These are phyloP conservation scores for Smithornis capensis DNA, from an alignment of 2,113 vertebrate genomes.

Conservation along the genomic window DNA sequence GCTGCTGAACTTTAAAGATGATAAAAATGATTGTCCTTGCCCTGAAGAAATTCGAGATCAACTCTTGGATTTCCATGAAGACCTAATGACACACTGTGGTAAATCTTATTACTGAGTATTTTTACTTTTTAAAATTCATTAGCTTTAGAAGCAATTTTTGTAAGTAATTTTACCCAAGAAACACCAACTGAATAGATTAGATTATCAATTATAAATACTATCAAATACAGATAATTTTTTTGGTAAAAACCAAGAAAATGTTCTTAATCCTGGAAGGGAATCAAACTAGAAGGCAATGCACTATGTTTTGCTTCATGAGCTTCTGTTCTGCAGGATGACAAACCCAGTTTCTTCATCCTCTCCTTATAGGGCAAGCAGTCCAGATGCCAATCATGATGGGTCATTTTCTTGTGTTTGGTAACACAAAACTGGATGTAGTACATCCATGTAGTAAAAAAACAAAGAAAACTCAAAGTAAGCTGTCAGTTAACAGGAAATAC, in stretches of 20 bases:
- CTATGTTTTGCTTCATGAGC: neutral
- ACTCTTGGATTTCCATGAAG: slow-evolving; percentile 92
- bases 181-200: neutral
- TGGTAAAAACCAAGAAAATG: neutral
- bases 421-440: neutral
- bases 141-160: neutral
- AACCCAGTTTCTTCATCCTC: neutral
- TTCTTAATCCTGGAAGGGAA: neutral
- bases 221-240: neutral
- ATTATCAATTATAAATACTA: neutral
- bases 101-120: neutral
- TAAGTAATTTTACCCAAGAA: neutral
- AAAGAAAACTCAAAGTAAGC: neutral
- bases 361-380: neutral
- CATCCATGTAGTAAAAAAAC: neutral
- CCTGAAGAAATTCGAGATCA: slow-evolving; percentile 89
- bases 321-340: neutral
- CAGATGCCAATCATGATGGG: neutral
- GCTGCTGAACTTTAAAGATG: slow-evolving; percentile 94
- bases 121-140: neutral
- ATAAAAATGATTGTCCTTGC: slow-evolving; percentile 93
- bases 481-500: neutral
- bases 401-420: neutral
- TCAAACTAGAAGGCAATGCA: neutral
- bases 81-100: slow-evolving; percentile 96